Evolutionary conservation across 1,140 invertebrate species (phyloP).

Genomic region (Ceratoteleas bidentatus): DNA sequence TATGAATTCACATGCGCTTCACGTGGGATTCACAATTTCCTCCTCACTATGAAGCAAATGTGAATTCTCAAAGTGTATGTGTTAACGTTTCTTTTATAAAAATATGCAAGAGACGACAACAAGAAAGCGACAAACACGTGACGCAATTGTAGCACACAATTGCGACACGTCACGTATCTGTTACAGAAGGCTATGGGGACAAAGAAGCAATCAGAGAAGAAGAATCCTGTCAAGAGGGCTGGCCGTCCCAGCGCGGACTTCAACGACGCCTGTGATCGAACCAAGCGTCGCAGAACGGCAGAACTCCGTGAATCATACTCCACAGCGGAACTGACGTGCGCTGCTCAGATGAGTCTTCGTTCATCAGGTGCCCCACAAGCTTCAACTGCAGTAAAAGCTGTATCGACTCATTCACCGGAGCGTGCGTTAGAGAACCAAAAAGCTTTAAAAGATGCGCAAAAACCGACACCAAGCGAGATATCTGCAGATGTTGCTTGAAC

Average conservation of each 20-base stretch:
- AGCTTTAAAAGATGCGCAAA: constrained; percentile 8
- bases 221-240: neutral
- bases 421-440: constrained; percentile 19
- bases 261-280: constrained; percentile 9
- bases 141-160: too few relatives aligned
- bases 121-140: too few relatives aligned
- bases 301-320: neutral
- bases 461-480: constrained; percentile 9
- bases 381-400: constrained; percentile 9
- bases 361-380: neutral
- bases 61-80: too few relatives aligned
- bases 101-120: too few relatives aligned
- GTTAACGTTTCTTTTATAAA: too few relatives aligned
- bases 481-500: constrained; percentile 14
- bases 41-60: too few relatives aligned
- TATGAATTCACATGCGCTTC: too few relatives aligned
- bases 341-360: constrained; percentile 23
- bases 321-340: constrained; percentile 15
- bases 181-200: too few relatives aligned
- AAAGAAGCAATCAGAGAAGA: too few relatives aligned
- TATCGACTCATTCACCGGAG: constrained; percentile 5
- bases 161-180: too few relatives aligned
- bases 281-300: constrained; percentile 19
- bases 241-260: constrained; percentile 5
- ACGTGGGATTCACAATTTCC: too few relatives aligned